phyloP scores from a whole-genome alignment of 2,888 invertebrate species.

The Oxycera nigricornis region DNA sequence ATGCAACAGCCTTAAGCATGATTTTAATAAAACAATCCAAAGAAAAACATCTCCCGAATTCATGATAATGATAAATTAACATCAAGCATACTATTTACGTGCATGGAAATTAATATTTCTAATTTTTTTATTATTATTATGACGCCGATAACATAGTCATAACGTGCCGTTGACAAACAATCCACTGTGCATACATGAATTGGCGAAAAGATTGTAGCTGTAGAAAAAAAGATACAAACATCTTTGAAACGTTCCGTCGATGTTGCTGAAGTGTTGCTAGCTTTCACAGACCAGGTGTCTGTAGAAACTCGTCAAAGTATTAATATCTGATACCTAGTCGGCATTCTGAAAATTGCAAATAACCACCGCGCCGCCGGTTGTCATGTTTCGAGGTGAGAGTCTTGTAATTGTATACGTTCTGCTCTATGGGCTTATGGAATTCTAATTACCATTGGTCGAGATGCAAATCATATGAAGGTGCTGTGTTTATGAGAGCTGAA shows the following conservation, averaged over 20 bases:
- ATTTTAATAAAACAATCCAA: no score
- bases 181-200: neutral
- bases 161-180: neutral
- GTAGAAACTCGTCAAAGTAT: neutral
- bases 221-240: neutral
- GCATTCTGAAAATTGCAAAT: neutral
- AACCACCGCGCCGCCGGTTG: neutral
- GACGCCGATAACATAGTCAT: neutral
- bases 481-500: no score
- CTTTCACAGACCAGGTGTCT: neutral
- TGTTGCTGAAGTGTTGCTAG: neutral
- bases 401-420: conserved; percentile 6
- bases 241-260: neutral
- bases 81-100: no score
- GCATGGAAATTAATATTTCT: neutral
- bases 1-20: no score
- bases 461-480: no score
- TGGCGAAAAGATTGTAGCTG: neutral
- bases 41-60: no score
- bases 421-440: neutral
- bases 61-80: no score
- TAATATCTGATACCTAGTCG: neutral
- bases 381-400: conserved; percentile 2
- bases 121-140: no score
- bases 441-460: neutral